These are phyloP conservation scores for Ctenodactylus gundi DNA, from an alignment of 2,113 vertebrate genomes.

Conservation along the genomic window DNA sequence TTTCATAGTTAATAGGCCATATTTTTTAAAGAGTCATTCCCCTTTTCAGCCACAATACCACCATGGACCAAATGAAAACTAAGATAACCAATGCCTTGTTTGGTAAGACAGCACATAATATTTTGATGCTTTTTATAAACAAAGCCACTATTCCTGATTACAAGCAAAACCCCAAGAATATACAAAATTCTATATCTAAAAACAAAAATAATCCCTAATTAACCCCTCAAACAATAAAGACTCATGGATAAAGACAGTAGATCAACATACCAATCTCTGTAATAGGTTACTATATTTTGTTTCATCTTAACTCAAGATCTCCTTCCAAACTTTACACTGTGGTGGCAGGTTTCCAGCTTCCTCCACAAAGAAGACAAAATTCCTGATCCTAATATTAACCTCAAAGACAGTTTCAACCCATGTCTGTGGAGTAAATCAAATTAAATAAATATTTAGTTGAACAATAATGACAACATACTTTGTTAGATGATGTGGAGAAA, in stretches of 20 bases:
- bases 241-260: background rate
- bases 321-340: background rate
- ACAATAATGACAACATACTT: conserved; percentile 55
- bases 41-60: background rate
- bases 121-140: background rate
- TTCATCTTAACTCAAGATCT: background rate
- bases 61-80: background rate
- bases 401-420: conserved; percentile 8
- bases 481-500: conserved; percentile 59
- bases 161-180: conserved; percentile 2
- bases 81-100: background rate
- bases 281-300: background rate
- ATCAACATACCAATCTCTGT: conserved; percentile 12
- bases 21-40: background rate
- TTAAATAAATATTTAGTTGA: conserved; percentile 65
- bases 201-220: background rate
- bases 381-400: background rate
- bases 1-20: background rate
- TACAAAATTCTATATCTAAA: background rate
- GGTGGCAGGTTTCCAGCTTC: background rate
- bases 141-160: background rate
- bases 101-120: background rate
- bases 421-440: conserved; percentile 39
- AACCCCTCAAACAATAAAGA: background rate
- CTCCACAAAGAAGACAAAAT: background rate